Evolutionary conservation across 2,888 invertebrate genomes (phyloP).

Genomic region (Polydrusus tereticollis): DNA sequence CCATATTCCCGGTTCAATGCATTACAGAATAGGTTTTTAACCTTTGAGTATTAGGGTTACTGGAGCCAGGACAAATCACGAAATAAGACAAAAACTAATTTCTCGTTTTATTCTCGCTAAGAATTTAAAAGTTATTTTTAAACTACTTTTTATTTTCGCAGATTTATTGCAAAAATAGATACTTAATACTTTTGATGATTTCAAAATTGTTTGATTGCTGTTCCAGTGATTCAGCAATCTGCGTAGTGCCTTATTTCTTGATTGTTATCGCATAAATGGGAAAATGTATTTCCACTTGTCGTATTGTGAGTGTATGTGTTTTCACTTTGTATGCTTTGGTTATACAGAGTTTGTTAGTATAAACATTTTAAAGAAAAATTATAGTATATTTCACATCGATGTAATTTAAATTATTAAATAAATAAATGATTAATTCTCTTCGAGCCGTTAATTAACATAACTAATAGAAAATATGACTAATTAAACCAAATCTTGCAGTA

Average conservation of each 20-base stretch:
- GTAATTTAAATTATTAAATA: too few relatives aligned
- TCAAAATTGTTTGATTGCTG: neutral
- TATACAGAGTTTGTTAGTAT: slow-evolving; percentile 11
- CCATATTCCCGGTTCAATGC: slow-evolving; percentile 13
- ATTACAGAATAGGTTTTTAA: slow-evolving; percentile 6
- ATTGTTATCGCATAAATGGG: neutral
- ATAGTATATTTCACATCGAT: neutral
- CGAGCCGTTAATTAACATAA: too few relatives aligned
- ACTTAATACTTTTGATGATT: too few relatives aligned
- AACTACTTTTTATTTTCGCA: too few relatives aligned
- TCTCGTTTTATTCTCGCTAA: too few relatives aligned
- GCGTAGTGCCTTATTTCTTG: neutral
- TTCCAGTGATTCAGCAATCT: neutral
- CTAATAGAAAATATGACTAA: too few relatives aligned
- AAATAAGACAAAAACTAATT: too few relatives aligned
- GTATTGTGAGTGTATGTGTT: neutral
- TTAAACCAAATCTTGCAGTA: too few relatives aligned
- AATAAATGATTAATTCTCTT: too few relatives aligned
- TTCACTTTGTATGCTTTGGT: neutral
- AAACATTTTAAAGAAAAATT: neutral
- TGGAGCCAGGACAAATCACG: neutral
- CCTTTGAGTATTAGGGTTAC: neutral
- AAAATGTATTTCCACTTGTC: slow-evolving; percentile 3
- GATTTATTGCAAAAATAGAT: too few relatives aligned
- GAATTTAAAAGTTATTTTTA: too few relatives aligned